Evolutionary conservation across 2,113 vertebrate species (phyloP).

Genomic region (Cyanoderma ruficeps): DNA sequence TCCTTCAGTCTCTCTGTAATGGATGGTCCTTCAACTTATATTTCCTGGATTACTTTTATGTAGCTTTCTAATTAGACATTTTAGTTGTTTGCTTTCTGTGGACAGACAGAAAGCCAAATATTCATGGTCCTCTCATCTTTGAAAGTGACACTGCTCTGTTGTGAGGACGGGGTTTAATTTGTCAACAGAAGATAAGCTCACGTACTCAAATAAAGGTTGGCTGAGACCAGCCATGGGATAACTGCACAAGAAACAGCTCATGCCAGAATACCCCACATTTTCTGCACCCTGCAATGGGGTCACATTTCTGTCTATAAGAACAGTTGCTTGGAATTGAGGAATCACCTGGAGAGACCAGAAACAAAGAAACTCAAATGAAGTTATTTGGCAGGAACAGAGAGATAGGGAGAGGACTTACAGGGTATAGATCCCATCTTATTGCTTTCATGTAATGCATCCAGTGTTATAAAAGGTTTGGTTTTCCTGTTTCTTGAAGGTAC

Average conservation of each 20-base stretch:
- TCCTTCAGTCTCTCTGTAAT: conserved; percentile 59
- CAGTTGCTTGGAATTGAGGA: neutral
- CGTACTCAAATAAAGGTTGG: neutral
- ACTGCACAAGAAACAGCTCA: neutral
- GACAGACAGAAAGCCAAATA: conserved; percentile 41
- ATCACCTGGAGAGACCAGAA: neutral
- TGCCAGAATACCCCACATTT: neutral
- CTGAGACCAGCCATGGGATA: neutral
- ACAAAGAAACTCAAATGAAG: neutral
- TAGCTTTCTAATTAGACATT: conserved; percentile 65
- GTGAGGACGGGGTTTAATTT: conserved; percentile 28
- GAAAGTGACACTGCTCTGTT: conserved; percentile 2
- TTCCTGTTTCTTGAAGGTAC: neutral
- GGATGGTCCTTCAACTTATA: conserved; percentile 54
- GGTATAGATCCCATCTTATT: neutral
- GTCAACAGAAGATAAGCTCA: conserved; percentile 42
- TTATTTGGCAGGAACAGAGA: neutral
- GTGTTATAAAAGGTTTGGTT: neutral
- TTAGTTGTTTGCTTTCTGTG: conserved; percentile 54
- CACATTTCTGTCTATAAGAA: neutral
- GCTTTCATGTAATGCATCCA: neutral
- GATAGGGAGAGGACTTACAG: neutral
- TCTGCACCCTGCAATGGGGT: neutral
- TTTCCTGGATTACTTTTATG: conserved; percentile 61
- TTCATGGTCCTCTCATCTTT: conserved; percentile 10